Percentiles rank a stretch among this genome's conserved stretches.
phyloP scores from a whole-genome alignment of 2,888 invertebrate species.

The Timandra comae region DNA sequence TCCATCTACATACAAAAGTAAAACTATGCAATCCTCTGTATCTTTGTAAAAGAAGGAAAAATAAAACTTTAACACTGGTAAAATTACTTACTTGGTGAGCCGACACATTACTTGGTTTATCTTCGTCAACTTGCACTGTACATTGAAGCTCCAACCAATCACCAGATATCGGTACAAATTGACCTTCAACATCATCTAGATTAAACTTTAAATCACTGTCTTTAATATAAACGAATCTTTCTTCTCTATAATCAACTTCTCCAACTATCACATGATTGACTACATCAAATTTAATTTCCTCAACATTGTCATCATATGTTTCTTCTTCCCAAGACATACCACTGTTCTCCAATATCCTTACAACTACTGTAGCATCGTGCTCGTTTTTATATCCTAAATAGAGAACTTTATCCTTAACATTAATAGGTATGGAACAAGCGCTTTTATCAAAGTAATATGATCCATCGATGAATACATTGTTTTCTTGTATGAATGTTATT shows the following conservation, averaged over 20 bases:
- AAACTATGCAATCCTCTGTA: too few species aligned
- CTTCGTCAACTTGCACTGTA: constrained; percentile 78
- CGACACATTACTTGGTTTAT: constrained; percentile 59
- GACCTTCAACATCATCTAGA: constrained; percentile 78
- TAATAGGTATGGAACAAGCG: constrained; percentile 44
- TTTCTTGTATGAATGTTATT: constrained; percentile 72
- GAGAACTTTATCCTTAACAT: constrained; percentile 71
- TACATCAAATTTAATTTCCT: constrained; percentile 42
- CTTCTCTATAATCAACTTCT: constrained; percentile 44
- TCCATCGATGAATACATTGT: constrained; percentile 78
- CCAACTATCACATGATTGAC: constrained; percentile 56
- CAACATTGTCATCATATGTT: constrained; percentile 33
- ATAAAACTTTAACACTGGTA: too few species aligned
- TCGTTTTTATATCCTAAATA: constrained; percentile 73
- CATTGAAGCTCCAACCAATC: constrained; percentile 82
- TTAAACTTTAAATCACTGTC: constrained; percentile 76
- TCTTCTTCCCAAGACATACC: constrained; percentile 70
- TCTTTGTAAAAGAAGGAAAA: too few species aligned
- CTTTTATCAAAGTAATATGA: constrained; percentile 69
- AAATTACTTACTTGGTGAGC: constrained; percentile 5
- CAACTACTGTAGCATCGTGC: constrained; percentile 65
- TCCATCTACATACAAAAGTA: too few species aligned
- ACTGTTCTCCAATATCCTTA: constrained; percentile 74
- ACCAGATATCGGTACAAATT: constrained; percentile 81
- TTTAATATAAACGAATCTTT: constrained; percentile 62